Conservation (phyloP, 2,797 vertebrate genomes). For the Pseudopleuronectes americanus region DNA sequence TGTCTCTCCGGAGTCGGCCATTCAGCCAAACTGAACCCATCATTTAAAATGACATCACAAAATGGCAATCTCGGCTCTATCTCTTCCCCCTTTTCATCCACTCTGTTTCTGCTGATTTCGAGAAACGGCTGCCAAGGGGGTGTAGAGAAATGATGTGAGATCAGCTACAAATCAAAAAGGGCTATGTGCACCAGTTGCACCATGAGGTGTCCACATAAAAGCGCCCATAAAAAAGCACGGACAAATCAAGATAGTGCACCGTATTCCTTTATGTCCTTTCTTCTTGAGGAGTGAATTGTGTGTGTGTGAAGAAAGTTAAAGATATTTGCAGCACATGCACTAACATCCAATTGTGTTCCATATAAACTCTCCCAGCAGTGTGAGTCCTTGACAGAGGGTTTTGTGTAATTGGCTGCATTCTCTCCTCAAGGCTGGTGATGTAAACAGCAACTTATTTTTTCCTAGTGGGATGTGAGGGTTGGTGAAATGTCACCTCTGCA, state of each 20-base stretch:
- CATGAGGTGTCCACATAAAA: slow-evolving; percentile 13
- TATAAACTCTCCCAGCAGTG: slow-evolving; percentile 19
- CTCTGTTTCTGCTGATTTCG: slow-evolving; percentile 42
- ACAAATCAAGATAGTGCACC: neutral
- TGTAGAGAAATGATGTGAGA: slow-evolving; percentile 8
- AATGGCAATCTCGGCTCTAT: slow-evolving; percentile 32
- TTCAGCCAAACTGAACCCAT: slow-evolving; percentile 36
- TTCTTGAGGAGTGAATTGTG: slow-evolving; percentile 11
- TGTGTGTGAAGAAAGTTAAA: slow-evolving; percentile 11
- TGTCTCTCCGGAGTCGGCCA: slow-evolving; percentile 27
- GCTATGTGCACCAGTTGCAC: slow-evolving; percentile 34
- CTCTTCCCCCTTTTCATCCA: slow-evolving; percentile 20
- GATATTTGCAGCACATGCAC: neutral
- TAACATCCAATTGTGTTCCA: slow-evolving; percentile 3
- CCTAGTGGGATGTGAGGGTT: slow-evolving; percentile 3
- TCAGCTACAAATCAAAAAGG: slow-evolving; percentile 29
- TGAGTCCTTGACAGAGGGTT: slow-evolving; percentile 47
- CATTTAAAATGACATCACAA: slow-evolving; percentile 48
- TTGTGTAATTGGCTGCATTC: slow-evolving; percentile 57
- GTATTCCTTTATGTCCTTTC: slow-evolving; percentile 3
- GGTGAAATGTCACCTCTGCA: slow-evolving; percentile 8
- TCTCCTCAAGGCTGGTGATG: slow-evolving; percentile 52
- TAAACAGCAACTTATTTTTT: slow-evolving; percentile 62
- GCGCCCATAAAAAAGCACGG: slow-evolving; percentile 4
- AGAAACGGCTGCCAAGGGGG: slow-evolving; percentile 27